Evolutionary conservation across 2,797 vertebrate species (phyloP).

Genomic region (Anguilla marmorata): DNA sequence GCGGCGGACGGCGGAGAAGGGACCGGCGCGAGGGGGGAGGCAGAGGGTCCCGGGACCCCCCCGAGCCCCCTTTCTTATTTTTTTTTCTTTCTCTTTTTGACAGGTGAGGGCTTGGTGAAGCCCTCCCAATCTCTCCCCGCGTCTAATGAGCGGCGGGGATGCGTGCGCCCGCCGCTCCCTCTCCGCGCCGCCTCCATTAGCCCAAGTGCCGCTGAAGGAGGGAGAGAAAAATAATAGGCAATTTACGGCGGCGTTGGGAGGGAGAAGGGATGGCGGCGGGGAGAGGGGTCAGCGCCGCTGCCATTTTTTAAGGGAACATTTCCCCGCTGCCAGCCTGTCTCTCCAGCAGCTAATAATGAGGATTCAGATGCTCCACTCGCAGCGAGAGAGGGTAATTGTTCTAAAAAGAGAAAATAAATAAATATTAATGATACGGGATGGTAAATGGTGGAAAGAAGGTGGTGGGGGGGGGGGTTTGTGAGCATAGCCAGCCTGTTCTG

Average conservation of each 20-base stretch:
- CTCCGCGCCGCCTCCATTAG: conserved; percentile 44
- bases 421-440: conserved; percentile 36
- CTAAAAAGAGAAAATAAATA: conserved; percentile 36
- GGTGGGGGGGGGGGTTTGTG: conserved; percentile 17
- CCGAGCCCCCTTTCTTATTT: not conserved
- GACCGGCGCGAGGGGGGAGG: conserved; percentile 12
- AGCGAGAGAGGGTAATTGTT: conserved; percentile 26
- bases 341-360: conserved; percentile 36
- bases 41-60: not conserved
- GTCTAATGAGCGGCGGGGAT: conserved; percentile 50
- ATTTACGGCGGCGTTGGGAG: conserved; percentile 26
- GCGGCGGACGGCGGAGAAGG: conserved; percentile 14
- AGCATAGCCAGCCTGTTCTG: conserved; percentile 1
- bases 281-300: conserved; percentile 9
- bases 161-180: conserved; percentile 18
- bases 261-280: not conserved
- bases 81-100: not conserved
- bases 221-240: conserved; percentile 42
- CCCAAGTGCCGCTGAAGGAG: conserved; percentile 26
- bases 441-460: conserved; percentile 18
- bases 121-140: not conserved
- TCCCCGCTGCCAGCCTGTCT: conserved; percentile 30
- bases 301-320: conserved; percentile 27
- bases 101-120: not conserved
- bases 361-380: conserved; percentile 20